phyloP scores from a whole-genome alignment of 2,797 vertebrate genomes.

The Argya squamiceps region DNA sequence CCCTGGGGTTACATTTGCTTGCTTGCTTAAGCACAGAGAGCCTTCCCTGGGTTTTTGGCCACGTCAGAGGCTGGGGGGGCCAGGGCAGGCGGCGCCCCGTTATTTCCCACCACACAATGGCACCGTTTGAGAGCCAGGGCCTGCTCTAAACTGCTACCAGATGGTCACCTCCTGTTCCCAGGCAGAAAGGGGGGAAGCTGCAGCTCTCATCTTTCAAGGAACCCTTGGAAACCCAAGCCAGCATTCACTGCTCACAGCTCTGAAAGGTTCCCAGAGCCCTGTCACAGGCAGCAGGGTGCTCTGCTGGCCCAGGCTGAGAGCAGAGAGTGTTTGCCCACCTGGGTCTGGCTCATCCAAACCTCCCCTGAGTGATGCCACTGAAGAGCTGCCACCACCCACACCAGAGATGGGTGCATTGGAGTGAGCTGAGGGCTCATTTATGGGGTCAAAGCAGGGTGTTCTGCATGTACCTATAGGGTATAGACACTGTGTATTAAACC shows the following conservation, averaged over 20 bases:
- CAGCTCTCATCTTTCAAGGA: slow-evolving; percentile 56
- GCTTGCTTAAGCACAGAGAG: slow-evolving; percentile 51
- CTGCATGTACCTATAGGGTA: rapidly evolving
- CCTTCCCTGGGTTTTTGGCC: not conserved
- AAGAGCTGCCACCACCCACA: not conserved
- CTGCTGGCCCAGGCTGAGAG: not conserved
- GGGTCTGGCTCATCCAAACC: not conserved
- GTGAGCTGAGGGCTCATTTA: not conserved
- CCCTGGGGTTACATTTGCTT: slow-evolving; percentile 54
- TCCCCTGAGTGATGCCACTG: rapidly evolving
- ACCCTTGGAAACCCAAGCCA: slow-evolving; percentile 3
- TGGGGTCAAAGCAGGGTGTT: not conserved
- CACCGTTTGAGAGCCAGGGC: not conserved
- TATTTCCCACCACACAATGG: slow-evolving; percentile 46
- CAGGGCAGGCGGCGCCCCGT: not conserved
- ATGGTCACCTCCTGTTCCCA: slow-evolving; percentile 59
- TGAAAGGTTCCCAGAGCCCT: slow-evolving; percentile 6
- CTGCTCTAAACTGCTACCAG: slow-evolving; percentile 66
- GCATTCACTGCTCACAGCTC: not conserved
- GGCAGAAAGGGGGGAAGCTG: slow-evolving; percentile 51
- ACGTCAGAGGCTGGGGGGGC: slow-evolving; percentile 6
- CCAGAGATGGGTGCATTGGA: not conserved
- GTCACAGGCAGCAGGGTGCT: not conserved
- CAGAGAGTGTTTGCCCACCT: not conserved
- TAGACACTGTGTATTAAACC: not conserved